Conservation (phyloP, 2,113 vertebrate species). For the Microcebus lehilahytsara region DNA sequence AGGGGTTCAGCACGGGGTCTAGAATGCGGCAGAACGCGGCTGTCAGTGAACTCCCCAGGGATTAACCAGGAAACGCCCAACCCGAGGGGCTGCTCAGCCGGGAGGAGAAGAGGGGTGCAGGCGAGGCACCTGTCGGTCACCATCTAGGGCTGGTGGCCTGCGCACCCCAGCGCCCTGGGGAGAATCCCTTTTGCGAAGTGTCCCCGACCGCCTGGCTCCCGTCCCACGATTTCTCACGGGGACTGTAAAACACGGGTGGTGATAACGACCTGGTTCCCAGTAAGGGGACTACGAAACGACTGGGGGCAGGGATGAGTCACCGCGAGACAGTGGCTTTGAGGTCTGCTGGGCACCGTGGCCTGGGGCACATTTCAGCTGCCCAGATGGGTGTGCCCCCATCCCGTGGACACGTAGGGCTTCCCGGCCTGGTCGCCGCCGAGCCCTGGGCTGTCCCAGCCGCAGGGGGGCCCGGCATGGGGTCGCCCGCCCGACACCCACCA, state of each 20-base stretch:
- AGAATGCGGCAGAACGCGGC: fast-evolving
- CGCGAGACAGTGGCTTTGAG: fast-evolving
- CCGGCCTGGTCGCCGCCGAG: not conserved
- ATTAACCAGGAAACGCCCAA: fast-evolving
- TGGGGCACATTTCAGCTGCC: fast-evolving
- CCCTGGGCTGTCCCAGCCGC: not conserved
- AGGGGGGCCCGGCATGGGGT: not conserved
- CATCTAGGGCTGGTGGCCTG: not conserved
- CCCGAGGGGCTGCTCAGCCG: fast-evolving
- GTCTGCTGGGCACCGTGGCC: fast-evolving
- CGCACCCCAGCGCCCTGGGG: not conserved
- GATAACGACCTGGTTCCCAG: not conserved
- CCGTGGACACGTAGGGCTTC: not conserved
- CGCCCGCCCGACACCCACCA: not conserved
- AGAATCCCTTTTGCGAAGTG: fast-evolving
- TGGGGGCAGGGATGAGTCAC: fast-evolving
- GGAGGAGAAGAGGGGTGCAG: not conserved
- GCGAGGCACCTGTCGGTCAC: not conserved
- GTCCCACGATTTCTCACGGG: fast-evolving
- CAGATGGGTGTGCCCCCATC: fast-evolving
- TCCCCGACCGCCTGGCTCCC: no score
- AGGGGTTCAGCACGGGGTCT: fast-evolving
- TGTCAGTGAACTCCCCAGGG: fast-evolving
- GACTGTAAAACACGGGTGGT: no score
- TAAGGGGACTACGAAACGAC: fast-evolving